Evolutionary conservation across 2,113 vertebrate genomes (phyloP).

Genomic region (Carlito syrichta): DNA sequence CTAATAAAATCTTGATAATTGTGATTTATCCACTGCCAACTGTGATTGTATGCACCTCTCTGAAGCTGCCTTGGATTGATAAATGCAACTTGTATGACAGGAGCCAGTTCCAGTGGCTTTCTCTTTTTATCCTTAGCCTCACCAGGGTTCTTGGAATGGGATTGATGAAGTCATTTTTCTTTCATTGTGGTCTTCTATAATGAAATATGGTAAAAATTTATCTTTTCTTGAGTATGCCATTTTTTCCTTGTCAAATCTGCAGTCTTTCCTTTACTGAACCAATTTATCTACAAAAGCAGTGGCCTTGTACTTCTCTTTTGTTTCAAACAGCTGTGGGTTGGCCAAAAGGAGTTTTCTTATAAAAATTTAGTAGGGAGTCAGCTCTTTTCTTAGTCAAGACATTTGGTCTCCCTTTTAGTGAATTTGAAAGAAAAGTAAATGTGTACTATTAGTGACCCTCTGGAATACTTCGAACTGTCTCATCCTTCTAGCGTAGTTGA

Average conservation of each 20-base stretch:
- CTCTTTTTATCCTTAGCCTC: background rate
- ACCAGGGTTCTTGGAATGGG: background rate
- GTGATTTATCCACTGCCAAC: conserved; percentile 34
- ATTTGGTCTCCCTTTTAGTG: conserved; percentile 21
- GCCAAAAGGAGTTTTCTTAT: background rate
- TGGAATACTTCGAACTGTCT: background rate
- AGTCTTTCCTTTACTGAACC: conserved; percentile 39
- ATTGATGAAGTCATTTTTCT: conserved; percentile 64
- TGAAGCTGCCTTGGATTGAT: conserved; percentile 26
- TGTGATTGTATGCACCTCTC: background rate
- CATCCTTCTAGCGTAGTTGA: background rate
- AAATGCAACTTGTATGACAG: background rate
- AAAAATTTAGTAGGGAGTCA: background rate
- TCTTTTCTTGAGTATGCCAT: conserved; percentile 54
- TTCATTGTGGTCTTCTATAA: conserved; percentile 52
- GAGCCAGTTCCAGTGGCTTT: background rate
- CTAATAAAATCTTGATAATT: conserved; percentile 67
- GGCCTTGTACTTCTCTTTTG: conserved; percentile 27
- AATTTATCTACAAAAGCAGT: conserved; percentile 51
- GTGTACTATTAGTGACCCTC: background rate
- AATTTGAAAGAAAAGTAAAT: conserved; percentile 40
- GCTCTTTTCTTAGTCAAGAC: background rate
- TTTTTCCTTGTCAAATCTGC: conserved; percentile 50
- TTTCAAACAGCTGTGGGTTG: background rate
- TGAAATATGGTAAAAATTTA: conserved; percentile 61